Percentiles rank a stretch among this genome's conserved stretches.
These are phyloP conservation scores for Actinernus sp. DNA, from an alignment of 92 coral and sea anemone genomes.

Conservation along the genomic window DNA sequence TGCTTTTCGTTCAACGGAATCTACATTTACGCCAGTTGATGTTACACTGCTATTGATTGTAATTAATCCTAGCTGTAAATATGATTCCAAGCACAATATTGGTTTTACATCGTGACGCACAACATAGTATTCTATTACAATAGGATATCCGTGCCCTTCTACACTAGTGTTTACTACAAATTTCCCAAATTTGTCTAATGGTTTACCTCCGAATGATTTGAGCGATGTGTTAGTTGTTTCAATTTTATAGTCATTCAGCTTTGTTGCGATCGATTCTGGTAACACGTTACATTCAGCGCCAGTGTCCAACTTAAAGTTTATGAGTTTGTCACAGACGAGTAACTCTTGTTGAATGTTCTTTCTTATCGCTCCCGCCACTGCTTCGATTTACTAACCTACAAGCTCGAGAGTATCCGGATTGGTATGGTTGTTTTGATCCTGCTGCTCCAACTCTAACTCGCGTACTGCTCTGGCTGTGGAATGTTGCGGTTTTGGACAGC, in stretches of 20 bases:
- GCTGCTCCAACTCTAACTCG: slow-evolving; percentile 6
- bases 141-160: slow-evolving; percentile 3
- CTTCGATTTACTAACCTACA: no score
- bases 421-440: slow-evolving; percentile 11
- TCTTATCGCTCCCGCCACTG: no score
- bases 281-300: slow-evolving; percentile 42
- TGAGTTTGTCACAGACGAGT: slow-evolving; percentile 15
- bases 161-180: slow-evolving; percentile 12
- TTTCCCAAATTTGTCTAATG: slow-evolving; percentile 36
- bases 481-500: slow-evolving; percentile 21
- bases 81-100: slow-evolving; percentile 44
- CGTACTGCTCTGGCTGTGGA: slow-evolving; percentile 20
- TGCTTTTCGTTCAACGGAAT: slow-evolving; percentile 4
- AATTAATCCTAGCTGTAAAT: slow-evolving; percentile 15
- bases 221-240: slow-evolving; percentile 24
- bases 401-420: no score
- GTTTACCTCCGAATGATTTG: slow-evolving; percentile 35
- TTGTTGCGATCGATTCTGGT: slow-evolving; percentile 11
- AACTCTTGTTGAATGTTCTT: slow-evolving; percentile 29
- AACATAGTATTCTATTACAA: slow-evolving; percentile 38
- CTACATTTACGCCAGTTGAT: slow-evolving; percentile 11
- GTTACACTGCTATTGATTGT: slow-evolving; percentile 7
- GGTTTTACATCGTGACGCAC: slow-evolving; percentile 42
- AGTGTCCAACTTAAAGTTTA: slow-evolving; percentile 31
- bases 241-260: slow-evolving; percentile 13